Percentiles rank a stretch among this genome's conserved stretches.
These are phyloP conservation scores for Orthosia incerta DNA, from an alignment of 2,888 invertebrate species.

Conservation along the genomic window DNA sequence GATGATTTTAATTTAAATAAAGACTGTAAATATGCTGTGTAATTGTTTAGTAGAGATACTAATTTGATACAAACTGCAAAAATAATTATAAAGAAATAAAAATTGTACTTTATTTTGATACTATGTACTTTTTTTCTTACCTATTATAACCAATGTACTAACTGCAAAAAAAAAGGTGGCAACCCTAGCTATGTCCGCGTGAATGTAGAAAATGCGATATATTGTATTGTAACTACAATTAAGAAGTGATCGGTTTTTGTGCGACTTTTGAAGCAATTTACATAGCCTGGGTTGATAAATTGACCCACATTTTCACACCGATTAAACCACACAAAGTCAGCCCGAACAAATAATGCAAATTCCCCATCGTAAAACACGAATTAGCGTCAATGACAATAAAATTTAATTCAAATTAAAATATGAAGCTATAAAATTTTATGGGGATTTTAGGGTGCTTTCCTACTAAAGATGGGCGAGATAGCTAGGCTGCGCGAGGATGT, in stretches of 20 bases:
- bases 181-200: neutral
- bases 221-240: neutral
- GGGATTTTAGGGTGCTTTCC: neutral
- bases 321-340: neutral
- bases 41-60: no score
- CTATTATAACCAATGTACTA: neutral
- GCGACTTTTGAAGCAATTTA: neutral
- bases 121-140: neutral
- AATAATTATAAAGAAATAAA: neutral
- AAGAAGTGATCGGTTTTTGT: no score
- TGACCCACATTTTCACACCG: neutral
- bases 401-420: slow-evolving; percentile 57
- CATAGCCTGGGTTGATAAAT: neutral
- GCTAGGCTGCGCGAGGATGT: no score
- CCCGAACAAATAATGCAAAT: neutral
- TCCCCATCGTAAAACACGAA: slow-evolving; percentile 40
- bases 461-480: no score
- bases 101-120: neutral
- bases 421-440: slow-evolving; percentile 41
- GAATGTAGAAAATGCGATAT: no score
- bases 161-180: neutral
- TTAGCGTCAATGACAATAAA: slow-evolving; percentile 53
- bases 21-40: no score
- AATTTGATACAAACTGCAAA: no score
- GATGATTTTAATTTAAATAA: no score